Conservation (phyloP, 2,888 invertebrate species). For the Mythimna lalbum region DNA sequence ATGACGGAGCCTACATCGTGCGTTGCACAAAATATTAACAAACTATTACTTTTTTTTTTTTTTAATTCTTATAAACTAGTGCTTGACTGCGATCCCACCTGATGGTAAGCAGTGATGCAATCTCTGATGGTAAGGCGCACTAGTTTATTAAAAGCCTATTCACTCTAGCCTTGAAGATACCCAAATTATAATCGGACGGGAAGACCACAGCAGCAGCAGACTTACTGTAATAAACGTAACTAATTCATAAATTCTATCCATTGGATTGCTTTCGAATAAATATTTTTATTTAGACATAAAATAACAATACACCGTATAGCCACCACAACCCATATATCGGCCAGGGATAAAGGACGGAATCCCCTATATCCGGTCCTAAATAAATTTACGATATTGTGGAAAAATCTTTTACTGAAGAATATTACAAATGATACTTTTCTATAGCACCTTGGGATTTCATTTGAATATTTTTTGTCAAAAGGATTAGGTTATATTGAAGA, state of each 20-base stretch:
- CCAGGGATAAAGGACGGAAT: conserved; percentile 47
- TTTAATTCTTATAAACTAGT: no score
- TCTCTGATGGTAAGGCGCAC: no score
- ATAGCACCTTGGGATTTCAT: conserved; percentile 22
- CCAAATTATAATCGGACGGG: no score
- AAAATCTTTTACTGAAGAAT: conserved; percentile 37
- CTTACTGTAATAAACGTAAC: conserved; percentile 5
- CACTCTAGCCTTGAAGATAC: no score
- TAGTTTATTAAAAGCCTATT: no score
- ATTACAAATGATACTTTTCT: conserved; percentile 32
- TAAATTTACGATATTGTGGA: conserved; percentile 51
- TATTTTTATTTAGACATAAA: conserved; percentile 56
- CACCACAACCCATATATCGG: conserved; percentile 44
- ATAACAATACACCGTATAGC: conserved; percentile 46
- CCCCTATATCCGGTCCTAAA: conserved; percentile 52
- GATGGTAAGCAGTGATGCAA: no score
- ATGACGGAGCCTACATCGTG: no score
- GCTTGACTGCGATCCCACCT: no score
- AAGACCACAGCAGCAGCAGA: no score
- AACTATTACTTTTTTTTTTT: no score
- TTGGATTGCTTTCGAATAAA: conserved; percentile 35
- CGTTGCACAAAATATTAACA: neutral
- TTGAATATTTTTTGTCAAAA: conserved; percentile 24
- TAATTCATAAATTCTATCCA: conserved; percentile 38
- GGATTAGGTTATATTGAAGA: conserved; percentile 16